Evolutionary conservation across 2,797 vertebrate species (phyloP).

Genomic region (Amniataba percoides): DNA sequence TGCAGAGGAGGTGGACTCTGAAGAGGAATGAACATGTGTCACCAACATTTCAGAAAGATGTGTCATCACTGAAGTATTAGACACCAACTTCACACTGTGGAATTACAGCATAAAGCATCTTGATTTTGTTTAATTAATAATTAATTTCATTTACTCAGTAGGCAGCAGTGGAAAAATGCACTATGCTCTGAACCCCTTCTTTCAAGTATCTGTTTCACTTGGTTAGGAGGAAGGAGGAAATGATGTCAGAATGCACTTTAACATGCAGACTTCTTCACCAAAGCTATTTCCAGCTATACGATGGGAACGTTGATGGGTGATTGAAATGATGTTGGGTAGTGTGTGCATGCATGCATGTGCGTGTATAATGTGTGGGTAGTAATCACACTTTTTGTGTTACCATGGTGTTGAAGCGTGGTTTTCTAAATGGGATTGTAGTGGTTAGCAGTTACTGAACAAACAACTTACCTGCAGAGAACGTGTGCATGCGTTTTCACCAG

Average conservation of each 20-base stretch:
- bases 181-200: background rate
- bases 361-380: conserved; percentile 2
- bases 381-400: conserved; percentile 33
- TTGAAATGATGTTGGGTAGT: conserved; percentile 35
- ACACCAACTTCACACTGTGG: background rate
- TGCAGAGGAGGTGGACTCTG: conserved; percentile 24
- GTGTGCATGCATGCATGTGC: background rate
- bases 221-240: conserved; percentile 30
- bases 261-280: conserved; percentile 28
- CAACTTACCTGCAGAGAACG: background rate
- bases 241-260: conserved; percentile 42
- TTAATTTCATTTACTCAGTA: background rate
- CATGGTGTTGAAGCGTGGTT: conserved; percentile 23
- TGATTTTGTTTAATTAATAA: background rate
- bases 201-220: conserved; percentile 1
- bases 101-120: background rate
- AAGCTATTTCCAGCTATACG: conserved; percentile 21
- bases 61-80: conserved; percentile 35
- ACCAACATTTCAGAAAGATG: conserved; percentile 26
- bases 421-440: conserved; percentile 33
- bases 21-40: conserved; percentile 13
- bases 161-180: background rate
- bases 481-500: background rate
- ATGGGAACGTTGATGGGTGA: conserved; percentile 16
- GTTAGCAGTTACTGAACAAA: conserved; percentile 48